Evolutionary conservation across 2,797 vertebrate species (phyloP).

Genomic region (Brachyrhaphis roseni): DNA sequence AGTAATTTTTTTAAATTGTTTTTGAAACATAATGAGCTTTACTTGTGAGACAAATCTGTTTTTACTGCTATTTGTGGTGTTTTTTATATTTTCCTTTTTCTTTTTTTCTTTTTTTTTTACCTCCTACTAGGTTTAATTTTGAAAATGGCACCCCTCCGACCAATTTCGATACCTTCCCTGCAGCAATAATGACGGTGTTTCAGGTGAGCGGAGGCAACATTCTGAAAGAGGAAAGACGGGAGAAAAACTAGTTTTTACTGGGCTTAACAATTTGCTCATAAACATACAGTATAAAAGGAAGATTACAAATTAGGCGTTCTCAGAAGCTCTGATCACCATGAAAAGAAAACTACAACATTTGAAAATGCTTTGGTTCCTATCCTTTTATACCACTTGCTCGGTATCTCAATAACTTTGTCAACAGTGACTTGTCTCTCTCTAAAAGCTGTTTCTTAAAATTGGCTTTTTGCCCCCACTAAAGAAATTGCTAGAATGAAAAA

Average conservation of each 20-base stretch:
- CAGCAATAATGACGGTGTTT: slow-evolving; percentile 99
- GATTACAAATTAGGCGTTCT: not conserved
- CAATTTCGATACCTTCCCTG: slow-evolving; percentile 98
- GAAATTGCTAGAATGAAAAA: not conserved
- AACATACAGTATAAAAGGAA: slow-evolving; percentile 21
- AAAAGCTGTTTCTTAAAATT: not conserved
- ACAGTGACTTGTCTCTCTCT: not conserved
- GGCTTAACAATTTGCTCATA: slow-evolving; percentile 19
- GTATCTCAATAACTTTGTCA: not conserved
- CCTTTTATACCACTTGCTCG: not conserved
- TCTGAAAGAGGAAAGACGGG: slow-evolving; percentile 7
- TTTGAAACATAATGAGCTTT: slow-evolving; percentile 1
- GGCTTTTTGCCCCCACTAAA: no score
- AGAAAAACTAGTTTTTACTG: slow-evolving; percentile 32
- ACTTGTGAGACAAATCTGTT: slow-evolving; percentile 12
- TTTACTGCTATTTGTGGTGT: slow-evolving; percentile 9
- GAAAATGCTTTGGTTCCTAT: not conserved
- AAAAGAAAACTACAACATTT: not conserved
- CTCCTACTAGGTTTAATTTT: slow-evolving; percentile 91
- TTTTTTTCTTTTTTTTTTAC: slow-evolving; percentile 15
- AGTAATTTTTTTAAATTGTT: slow-evolving; percentile 3
- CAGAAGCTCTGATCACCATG: not conserved
- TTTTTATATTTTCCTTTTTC: slow-evolving; percentile 6
- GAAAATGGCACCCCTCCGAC: slow-evolving; percentile 92
- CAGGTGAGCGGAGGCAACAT: slow-evolving; percentile 81